Percentiles rank a stretch among this genome's conserved stretches.
These are phyloP conservation scores for Recurvirostra avosetta DNA, from an alignment of 2,113 vertebrate species.

Conservation along the genomic window DNA sequence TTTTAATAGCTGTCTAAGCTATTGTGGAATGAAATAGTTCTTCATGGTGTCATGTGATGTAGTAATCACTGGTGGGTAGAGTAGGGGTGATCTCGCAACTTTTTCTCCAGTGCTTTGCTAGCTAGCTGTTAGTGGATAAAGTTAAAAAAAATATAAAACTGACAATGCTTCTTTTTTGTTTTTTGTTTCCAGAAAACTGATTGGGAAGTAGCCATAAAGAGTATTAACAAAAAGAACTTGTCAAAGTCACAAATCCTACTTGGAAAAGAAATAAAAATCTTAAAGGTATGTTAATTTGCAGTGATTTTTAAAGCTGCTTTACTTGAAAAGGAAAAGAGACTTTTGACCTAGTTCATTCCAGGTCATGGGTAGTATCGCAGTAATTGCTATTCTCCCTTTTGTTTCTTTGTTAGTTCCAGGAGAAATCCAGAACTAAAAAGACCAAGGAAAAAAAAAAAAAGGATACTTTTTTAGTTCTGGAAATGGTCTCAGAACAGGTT, in stretches of 20 bases:
- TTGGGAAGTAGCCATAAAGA: constrained; percentile 98
- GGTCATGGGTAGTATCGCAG: neutral
- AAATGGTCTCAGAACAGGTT: neutral
- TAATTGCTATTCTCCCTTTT: neutral
- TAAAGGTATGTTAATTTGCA: constrained; percentile 84
- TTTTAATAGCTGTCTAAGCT: constrained; percentile 12
- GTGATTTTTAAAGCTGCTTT: constrained; percentile 45
- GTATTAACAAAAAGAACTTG: constrained; percentile 98
- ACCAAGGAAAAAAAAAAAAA: neutral
- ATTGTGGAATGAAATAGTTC: constrained; percentile 23
- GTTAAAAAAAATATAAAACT: neutral
- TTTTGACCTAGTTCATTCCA: constrained; percentile 18
- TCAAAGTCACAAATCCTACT: constrained; percentile 98
- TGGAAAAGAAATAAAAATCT: constrained; percentile 99
- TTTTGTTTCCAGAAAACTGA: constrained; percentile 85
- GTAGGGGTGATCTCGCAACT: neutral
- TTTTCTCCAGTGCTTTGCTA: neutral
- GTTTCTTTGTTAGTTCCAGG: neutral
- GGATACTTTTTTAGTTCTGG: neutral
- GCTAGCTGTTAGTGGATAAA: neutral
- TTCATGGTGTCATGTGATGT: constrained; percentile 6
- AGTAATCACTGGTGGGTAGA: constrained; percentile 1
- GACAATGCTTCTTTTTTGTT: neutral
- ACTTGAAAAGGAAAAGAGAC: neutral
- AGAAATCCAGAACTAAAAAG: neutral